A percentile compares a stretch with the other conserved stretches of the same genome.
These are phyloP conservation scores for Caradrina clavipalpis DNA, from an alignment of 2,888 invertebrate species.

Conservation along the genomic window DNA sequence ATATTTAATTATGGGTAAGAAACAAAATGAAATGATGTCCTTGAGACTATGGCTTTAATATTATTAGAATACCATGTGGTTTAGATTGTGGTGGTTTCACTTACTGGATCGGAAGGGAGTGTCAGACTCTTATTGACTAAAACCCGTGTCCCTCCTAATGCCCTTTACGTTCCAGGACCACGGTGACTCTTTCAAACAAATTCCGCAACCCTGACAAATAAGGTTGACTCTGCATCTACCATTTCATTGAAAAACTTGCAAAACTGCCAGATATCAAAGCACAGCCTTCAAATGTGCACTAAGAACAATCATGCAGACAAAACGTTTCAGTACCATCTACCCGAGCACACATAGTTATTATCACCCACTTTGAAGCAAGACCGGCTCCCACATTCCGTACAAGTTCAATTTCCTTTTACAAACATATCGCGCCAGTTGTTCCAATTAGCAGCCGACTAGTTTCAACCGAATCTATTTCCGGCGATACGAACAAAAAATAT, in stretches of 20 bases:
- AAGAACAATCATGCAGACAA: not conserved
- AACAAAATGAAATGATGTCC: slow-evolving; percentile 7
- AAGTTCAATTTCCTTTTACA: slow-evolving; percentile 65
- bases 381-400: slow-evolving; percentile 29
- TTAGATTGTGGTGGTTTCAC: no score
- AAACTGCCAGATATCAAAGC: slow-evolving; percentile 1
- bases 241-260: not conserved
- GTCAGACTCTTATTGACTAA: no score
- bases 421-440: slow-evolving; percentile 57
- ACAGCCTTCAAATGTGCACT: not conserved
- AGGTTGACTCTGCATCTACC: not conserved
- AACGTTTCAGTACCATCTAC: slow-evolving; percentile 17
- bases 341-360: slow-evolving; percentile 22
- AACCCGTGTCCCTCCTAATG: no score
- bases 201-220: no score
- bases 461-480: slow-evolving; percentile 70
- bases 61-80: no score
- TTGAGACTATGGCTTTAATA: slow-evolving; percentile 5
- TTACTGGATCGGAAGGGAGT: no score
- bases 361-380: slow-evolving; percentile 26
- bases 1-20: slow-evolving; percentile 22
- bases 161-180: no score
- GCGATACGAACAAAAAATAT: slow-evolving; percentile 54
- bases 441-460: slow-evolving; percentile 64
- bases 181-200: no score